phyloP scores from a whole-genome alignment of 2,888 invertebrate genomes.

The Andrena chrysosceles region DNA sequence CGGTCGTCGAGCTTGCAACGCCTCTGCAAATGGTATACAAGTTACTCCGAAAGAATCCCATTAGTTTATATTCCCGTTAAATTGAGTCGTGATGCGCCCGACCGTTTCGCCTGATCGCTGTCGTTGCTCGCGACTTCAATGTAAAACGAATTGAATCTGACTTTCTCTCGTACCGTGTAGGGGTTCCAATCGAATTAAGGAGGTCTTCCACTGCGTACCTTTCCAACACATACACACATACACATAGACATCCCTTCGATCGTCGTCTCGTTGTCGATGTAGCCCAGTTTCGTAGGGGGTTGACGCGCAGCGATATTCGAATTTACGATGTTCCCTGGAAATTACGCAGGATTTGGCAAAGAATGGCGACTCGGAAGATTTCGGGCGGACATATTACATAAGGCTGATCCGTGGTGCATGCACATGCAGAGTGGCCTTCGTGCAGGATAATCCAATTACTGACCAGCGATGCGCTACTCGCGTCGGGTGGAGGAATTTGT shows the following conservation, averaged over 20 bases:
- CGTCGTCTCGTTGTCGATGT: too few species aligned
- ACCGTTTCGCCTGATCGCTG: constrained; percentile 28
- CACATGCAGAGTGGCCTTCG: constrained; percentile 5
- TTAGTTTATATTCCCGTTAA: constrained; percentile 48
- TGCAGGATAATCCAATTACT: constrained; percentile 46
- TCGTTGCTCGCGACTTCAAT: constrained; percentile 8
- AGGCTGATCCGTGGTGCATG: not conserved
- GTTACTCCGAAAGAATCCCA: constrained; percentile 31
- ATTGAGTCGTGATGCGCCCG: constrained; percentile 40
- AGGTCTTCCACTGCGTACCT: not conserved
- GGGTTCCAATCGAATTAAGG: not conserved
- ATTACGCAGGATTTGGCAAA: not conserved
- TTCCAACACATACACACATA: not conserved
- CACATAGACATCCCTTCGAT: too few species aligned
- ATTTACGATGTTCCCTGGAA: not conserved
- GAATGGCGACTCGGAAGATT: not conserved
- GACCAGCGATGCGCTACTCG: constrained; percentile 21
- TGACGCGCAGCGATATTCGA: too few species aligned
- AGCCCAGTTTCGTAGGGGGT: too few species aligned
- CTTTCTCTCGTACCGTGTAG: not conserved
- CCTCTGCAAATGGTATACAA: constrained; percentile 4
- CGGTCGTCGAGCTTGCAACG: constrained; percentile 16
- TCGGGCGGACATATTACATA: constrained; percentile 1
- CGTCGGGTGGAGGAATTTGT: constrained; percentile 47
- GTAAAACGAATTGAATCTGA: constrained; percentile 21